A percentile compares a stretch with the other conserved stretches of the same genome.
Conservation (phyloP, 2,113 vertebrate genomes). For the Scolopax mira region DNA sequence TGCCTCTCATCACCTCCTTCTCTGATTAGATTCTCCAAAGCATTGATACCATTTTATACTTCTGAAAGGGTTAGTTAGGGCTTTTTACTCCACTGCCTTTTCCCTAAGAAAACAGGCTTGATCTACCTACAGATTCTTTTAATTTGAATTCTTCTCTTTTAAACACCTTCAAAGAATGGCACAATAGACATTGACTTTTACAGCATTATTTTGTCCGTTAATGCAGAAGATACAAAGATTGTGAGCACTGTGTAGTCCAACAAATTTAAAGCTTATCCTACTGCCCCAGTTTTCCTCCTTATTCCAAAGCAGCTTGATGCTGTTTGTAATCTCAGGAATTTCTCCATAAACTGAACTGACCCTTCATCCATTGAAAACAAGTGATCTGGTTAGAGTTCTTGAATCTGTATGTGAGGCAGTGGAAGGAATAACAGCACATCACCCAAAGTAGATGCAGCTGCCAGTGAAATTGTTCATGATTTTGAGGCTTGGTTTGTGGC, state of each 20-base stretch:
- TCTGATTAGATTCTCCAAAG: background rate
- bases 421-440: background rate
- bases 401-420: no score
- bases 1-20: background rate
- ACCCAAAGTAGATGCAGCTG: background rate
- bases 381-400: background rate
- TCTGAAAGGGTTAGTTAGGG: background rate
- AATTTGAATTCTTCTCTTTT: background rate
- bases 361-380: background rate
- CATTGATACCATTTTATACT: background rate
- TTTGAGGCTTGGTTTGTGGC: background rate
- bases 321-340: background rate
- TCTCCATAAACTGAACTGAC: background rate
- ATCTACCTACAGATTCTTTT: background rate
- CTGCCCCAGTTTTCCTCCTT: background rate
- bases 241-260: background rate
- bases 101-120: background rate
- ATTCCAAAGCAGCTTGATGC: background rate
- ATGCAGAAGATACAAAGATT: background rate
- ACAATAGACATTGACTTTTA: background rate
- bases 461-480: background rate
- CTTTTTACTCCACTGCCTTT: background rate
- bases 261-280: background rate
- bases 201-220: background rate
- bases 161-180: background rate